Conservation (phyloP, 2,797 vertebrate genomes). For the Enteromius trimaculatus region DNA sequence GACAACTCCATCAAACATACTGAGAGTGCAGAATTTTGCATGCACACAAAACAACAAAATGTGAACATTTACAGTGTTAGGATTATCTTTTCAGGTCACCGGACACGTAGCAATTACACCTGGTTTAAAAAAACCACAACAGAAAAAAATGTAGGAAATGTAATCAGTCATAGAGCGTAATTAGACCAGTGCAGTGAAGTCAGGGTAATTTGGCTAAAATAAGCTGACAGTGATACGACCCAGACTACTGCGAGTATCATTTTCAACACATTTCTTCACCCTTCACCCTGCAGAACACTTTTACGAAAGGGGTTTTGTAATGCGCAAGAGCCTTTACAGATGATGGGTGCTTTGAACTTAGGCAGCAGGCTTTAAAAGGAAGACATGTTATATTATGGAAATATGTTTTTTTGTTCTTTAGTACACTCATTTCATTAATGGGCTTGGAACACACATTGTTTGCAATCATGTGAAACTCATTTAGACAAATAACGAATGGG, state of each 20-base stretch:
- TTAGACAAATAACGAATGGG: background rate
- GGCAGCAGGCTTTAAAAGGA: conserved; percentile 7
- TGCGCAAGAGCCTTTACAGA: background rate
- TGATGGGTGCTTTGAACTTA: conserved; percentile 7
- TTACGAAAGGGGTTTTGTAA: conserved; percentile 15
- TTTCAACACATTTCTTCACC: conserved; percentile 45
- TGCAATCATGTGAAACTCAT: background rate
- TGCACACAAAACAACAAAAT: background rate
- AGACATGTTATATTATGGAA: background rate
- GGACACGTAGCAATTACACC: conserved; percentile 26
- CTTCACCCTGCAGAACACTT: conserved; percentile 20
- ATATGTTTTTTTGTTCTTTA: background rate
- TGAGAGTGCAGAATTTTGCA: background rate
- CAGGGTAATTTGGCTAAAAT: conserved; percentile 54
- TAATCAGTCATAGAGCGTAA: conserved; percentile 47
- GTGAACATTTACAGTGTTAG: conserved; percentile 25
- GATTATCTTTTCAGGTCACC: conserved; percentile 30
- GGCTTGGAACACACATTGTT: background rate
- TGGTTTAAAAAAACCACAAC: conserved; percentile 14
- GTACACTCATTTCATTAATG: background rate
- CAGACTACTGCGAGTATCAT: conserved; percentile 48
- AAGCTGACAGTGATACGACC: conserved; percentile 58
- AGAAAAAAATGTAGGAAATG: conserved; percentile 52
- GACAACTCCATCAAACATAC: conserved; percentile 15
- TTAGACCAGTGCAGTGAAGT: conserved; percentile 45